These are phyloP conservation scores for Festucalex cinctus DNA, from an alignment of 2,113 vertebrate species.

Conservation along the genomic window DNA sequence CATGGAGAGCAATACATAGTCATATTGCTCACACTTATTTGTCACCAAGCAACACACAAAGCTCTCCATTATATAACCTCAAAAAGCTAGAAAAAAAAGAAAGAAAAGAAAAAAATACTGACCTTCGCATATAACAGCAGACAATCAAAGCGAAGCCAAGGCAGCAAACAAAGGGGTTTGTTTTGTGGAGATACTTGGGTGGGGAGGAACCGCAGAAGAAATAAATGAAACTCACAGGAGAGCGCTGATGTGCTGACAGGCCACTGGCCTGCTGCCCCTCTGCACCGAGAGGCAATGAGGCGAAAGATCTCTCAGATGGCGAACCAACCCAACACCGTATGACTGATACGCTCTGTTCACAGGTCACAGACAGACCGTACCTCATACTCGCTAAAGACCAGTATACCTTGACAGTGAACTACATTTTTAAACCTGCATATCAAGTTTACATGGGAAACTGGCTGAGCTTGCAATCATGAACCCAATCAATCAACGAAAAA, in stretches of 20 bases:
- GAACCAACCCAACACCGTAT: constrained; percentile 11
- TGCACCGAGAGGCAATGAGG: constrained; percentile 34
- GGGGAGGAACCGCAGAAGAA: constrained; percentile 4
- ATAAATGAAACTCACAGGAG: constrained; percentile 27
- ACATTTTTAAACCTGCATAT: background rate
- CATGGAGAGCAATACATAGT: no score
- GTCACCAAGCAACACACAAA: background rate
- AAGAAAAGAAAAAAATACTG: constrained; percentile 3
- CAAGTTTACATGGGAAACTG: background rate
- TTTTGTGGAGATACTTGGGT: background rate
- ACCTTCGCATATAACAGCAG: constrained; percentile 7
- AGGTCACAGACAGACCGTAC: constrained; percentile 18
- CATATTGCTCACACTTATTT: background rate
- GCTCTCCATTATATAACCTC: background rate
- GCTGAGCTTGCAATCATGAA: background rate
- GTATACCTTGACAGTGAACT: background rate
- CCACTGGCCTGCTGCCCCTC: constrained; percentile 24
- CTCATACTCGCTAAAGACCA: constrained; percentile 19
- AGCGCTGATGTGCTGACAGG: constrained; percentile 21
- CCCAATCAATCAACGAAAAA: no score
- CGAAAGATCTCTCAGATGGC: constrained; percentile 28
- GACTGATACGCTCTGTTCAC: constrained; percentile 22
- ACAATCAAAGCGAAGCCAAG: background rate
- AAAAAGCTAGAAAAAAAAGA: no score
- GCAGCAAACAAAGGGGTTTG: constrained; percentile 5